Evolutionary conservation across 2,113 vertebrate species (phyloP), one percentile per base, ranked within the genome.

Genomic region (Neodon shergylaensis): DNA sequence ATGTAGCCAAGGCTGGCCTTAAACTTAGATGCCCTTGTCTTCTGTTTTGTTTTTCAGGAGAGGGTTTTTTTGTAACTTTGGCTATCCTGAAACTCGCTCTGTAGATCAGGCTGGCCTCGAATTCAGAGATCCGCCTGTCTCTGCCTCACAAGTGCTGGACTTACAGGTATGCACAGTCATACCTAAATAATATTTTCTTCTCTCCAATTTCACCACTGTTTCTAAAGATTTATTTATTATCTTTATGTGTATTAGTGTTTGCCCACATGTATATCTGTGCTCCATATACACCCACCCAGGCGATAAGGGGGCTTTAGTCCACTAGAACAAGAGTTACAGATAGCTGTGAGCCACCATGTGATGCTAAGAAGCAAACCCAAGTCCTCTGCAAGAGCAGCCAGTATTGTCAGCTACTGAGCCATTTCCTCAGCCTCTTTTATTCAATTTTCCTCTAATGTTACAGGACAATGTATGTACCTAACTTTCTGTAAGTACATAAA

Each of bases 391-490:
- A 49, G 39, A 63, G 81, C 81, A 83, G 54, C 63, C 28, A 24
- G 63, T 68, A 12, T 36, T 49, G 44, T 52, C 19, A 87, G 31
- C 65, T 65, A 68, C 61, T 66, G 82, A 84, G 6, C 28, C 83
- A 82, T 39, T 21, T 86, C 11, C 5, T 68, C 21, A 70, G 44
- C 44, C 28, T 47, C 44, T 47, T 65, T 12, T 61, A 72, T 61
- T 95, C 86, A 78, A 22, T 88, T 90, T 61, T 85, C 87, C 77
- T 93, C 63, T 93, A 65, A 79, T 52, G 72, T 92, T 90, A 92
- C 52, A 92, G 84, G 96, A 95, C 14, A 92, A 91, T 31, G 4
- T 65, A 88, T 36, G 28, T 78, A 58, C 7, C 39, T 16, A 42
- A 4, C 14, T 61, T 36, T 26, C 78, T 72, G 31, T 19, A 11